Conservation (phyloP, 1,140 invertebrate species). For the Drosophila suzukii region DNA sequence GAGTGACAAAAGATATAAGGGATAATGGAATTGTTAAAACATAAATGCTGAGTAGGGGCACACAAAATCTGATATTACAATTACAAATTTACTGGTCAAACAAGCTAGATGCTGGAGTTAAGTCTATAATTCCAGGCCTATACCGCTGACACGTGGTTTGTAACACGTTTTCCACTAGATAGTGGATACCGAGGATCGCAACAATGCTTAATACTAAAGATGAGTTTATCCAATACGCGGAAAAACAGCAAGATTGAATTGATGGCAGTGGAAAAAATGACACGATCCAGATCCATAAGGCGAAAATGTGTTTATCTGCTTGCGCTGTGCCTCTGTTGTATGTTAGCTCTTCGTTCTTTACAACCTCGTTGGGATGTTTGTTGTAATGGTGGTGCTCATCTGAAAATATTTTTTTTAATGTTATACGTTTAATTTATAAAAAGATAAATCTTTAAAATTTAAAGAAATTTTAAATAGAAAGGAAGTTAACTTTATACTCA, state of each 20-base stretch:
- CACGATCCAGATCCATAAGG: constrained; percentile 25
- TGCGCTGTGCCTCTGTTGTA: constrained; percentile 85
- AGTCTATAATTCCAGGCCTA: not conserved
- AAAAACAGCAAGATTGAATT: not conserved
- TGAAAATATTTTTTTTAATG: constrained; percentile 14
- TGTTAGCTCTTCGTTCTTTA: constrained; percentile 95
- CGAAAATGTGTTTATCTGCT: not conserved
- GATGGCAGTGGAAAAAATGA: not conserved
- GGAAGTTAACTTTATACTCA: too few species aligned
- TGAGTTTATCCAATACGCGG: constrained; percentile 18
- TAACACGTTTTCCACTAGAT: constrained; percentile 8
- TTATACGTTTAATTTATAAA: not conserved
- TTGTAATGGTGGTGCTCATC: constrained; percentile 88
- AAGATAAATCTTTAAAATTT: not conserved
- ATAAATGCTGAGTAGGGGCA: not conserved
- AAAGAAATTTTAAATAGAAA: not conserved
- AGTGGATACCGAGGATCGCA: constrained; percentile 25
- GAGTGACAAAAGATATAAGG: constrained; percentile 5
- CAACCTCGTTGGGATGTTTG: constrained; percentile 95
- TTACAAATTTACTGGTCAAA: constrained; percentile 23
- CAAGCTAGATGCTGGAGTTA: not conserved
- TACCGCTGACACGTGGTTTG: not conserved
- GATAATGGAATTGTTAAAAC: constrained; percentile 7
- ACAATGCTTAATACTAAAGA: constrained; percentile 13
- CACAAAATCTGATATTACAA: not conserved